Base-by-base conservation (phyloP, 2,113 vertebrate species). In the Ptilonorhynchus violaceus region DNA sequence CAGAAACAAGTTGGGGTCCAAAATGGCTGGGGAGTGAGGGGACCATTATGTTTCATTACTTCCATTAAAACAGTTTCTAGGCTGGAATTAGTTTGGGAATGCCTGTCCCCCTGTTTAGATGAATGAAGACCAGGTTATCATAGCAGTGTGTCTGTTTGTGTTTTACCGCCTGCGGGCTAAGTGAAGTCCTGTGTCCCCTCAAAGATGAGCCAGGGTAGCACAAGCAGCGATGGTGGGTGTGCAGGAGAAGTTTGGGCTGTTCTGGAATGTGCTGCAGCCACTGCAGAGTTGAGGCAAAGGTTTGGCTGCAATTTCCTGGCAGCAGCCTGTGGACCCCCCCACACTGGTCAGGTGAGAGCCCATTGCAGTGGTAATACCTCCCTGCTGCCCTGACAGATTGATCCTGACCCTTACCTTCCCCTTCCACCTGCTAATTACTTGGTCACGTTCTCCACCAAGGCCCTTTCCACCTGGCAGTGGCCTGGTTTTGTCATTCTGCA, bases 361-460 rank as follows among this genome's bases (percentile, higher is more conserved):
- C 3, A 0, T 28, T 66, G 74, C 46, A 76, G 35, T 37, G 41
- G 35, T 67, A 41, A 84, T 47, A 52, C 44, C 23, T 72, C 56
- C 47, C 31, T 64, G 52, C 82, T 72, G 56, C 30, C 63, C 59
- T 77, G 60, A 31, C 53, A 85, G 60, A 86, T 87, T 91, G 68
- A 56, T 92, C 86, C 63, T 78, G 92, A 94, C 92, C 85, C 68
- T 88, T 77, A 66, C n/a, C 31, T 47, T 70, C 49, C 55, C 83
- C 73, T 94, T 96, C 56, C 90, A 92, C 85, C 91, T 96, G 79
- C 76, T 94, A 79, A 91, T 95, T 74, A 68, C 60, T 87, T 10
- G 60, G 56, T 91, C 64, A 24, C 0, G 0, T 56, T 77, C 41
- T 58, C 41, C 80, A 47, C 64, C 67, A 72, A 7, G 75, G 85